Evolutionary conservation across 2,888 invertebrate genomes (phyloP).

Genomic region (Clanis bilineata): DNA sequence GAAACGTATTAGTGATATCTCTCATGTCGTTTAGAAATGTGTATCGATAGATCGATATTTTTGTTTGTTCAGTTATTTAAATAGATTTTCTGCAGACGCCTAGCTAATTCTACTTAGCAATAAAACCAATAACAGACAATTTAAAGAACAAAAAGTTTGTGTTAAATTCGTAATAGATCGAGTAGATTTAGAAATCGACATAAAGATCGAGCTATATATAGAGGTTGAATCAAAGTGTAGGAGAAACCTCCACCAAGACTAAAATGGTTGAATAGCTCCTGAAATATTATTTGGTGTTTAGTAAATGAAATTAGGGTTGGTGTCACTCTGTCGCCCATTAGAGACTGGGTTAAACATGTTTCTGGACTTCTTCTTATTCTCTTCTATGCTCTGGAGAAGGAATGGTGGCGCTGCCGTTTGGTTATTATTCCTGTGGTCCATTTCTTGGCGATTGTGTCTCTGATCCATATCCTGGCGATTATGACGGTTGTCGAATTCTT

Average conservation of each 20-base stretch:
- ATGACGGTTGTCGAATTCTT: slow-evolving; percentile 61
- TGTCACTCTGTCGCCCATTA: slow-evolving; percentile 60
- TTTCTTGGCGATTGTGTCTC: slow-evolving; percentile 55
- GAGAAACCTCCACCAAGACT: too few species aligned
- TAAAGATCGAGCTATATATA: too few species aligned
- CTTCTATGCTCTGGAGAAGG: slow-evolving; percentile 70
- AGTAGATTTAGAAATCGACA: too few species aligned
- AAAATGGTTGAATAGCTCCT: too few species aligned
- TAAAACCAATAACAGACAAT: too few species aligned
- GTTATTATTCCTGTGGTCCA: slow-evolving; percentile 58
- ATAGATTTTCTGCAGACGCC: too few species aligned
- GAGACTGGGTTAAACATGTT: slow-evolving; percentile 48
- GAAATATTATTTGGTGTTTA: slow-evolving; percentile 28
- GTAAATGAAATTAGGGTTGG: slow-evolving; percentile 74
- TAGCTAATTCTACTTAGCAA: too few species aligned
- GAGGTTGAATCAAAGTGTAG: too few species aligned
- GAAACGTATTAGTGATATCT: neutral
- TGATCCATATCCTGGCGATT: slow-evolving; percentile 47
- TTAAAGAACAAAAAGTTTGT: too few species aligned
- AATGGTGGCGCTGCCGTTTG: slow-evolving; percentile 60
- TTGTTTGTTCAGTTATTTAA: too few species aligned
- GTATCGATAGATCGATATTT: too few species aligned
- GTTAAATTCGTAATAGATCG: too few species aligned
- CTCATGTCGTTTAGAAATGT: neutral
- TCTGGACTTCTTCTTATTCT: slow-evolving; percentile 59